Base-by-base conservation (phyloP, 64 coral and sea anemone species). In the Cladopsammia gracilis region DNA sequence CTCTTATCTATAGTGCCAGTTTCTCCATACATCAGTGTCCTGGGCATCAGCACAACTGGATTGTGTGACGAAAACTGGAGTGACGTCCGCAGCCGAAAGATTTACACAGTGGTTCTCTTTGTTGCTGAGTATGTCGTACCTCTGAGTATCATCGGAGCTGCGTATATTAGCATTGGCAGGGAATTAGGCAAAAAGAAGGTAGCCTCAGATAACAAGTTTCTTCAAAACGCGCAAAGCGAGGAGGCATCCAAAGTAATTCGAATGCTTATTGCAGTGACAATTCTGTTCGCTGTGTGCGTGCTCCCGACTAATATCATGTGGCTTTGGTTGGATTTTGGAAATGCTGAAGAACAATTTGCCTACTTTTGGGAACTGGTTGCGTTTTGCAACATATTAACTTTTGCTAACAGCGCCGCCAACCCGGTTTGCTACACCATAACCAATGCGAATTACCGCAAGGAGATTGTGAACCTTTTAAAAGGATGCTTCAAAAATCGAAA, bases 11-110 rank as follows among this genome's bases (percentile, higher is more conserved):
- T 93, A 70, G 62, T 87, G 5, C 91, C 91, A n/a, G 91, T 93
- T 19, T 86, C 76, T 66, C 91, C 91, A 3, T 93, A 93, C 47
- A 93, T 93, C 3, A 93, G 58, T 74, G 86, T 88, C 19, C 47
- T 74, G 51, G 19, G 26, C 1, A 11, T 73, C 51, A 20, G 42
- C 19, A 42, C 34, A 19, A 87, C 86, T 8, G 68, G 72, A 48
- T 43, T 5, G 1, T 88, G 86, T 74, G 70, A 74, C 20, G 86
- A 88, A 48, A 7, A 56, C 43, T 88, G 86, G 86, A 42, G 18
- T 10, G 13, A 75, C 11, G 15, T 19, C 16, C 14, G 24, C 2
- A 60, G 23, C 25, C 66, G 86, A 20, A 88, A 88, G 44, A 74
- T 88, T 48, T 88, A 88, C 70, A 88, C 86, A 1, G 86, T 88